Base-by-base conservation (phyloP, 1,140 invertebrate species). In the Cydia strobilella region DNA sequence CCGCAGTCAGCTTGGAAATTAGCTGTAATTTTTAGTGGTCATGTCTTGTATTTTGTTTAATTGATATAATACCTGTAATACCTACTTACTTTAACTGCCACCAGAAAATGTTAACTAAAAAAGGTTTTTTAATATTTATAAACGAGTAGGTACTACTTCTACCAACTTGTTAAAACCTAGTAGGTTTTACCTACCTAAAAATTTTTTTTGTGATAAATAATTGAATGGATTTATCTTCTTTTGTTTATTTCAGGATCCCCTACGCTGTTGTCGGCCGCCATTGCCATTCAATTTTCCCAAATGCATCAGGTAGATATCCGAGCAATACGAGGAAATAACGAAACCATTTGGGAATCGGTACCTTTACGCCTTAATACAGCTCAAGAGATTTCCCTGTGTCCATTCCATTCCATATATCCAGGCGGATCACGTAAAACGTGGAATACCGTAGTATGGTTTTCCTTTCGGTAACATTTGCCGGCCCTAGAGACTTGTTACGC, bases 401-500 rank as follows among this genome's bases (percentile, higher is more conserved):
- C 86, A 80, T 87, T 82, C 80, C 81, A 83, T 88, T 82, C 72
- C 81, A 79, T 84, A 86, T 84, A 85, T 82, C 80, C 75, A 84
- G 79, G 76, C 78, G 86, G 86, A 89, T 90, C 88, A 91, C 88
- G 88, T 91, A 90, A 82, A 86, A 83, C 78, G 80, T 85, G 78
- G 86, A 85, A 87, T 81, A 80, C 79, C 79, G 74, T 79, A 81
- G 73, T 81, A 90, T 90, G 82, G 84, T 77, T 90, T 90, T 90
- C 77, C 85, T 88, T 90, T 88, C 84, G 82, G 84, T 86, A 86
- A 84, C 88, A 87, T 90, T 87, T 87, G 84, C 74, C 84, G 82
- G 85, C 88, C 87, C 89, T 77, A 84, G 88, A 90, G 90, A 90
- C 90, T 88, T 92, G 90, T 92, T 91, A 92, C 84, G 82, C 82